Evolutionary conservation across 2,113 vertebrate genomes (phyloP).

Genomic region (Dolichotis patagonum): DNA sequence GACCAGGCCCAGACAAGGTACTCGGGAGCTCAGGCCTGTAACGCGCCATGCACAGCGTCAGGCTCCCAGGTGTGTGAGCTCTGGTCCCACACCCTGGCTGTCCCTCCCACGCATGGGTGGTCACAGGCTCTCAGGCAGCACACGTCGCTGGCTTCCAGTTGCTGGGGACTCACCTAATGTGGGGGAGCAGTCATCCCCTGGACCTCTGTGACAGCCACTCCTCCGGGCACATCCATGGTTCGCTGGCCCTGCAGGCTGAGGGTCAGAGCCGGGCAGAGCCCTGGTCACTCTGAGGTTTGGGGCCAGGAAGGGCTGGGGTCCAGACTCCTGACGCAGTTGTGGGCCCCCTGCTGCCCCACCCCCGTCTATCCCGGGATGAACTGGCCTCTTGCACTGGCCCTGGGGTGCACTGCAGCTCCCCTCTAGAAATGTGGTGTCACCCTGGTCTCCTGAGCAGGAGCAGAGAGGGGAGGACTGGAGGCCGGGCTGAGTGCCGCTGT

Average conservation of each 20-base stretch:
- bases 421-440: background rate
- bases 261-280: background rate
- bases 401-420: background rate
- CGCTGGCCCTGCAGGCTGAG: background rate
- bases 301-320: background rate
- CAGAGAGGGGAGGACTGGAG: rapidly evolving
- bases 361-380: rapidly evolving
- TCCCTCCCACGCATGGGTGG: rapidly evolving
- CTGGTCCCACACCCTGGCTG: background rate
- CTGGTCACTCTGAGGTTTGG: too few species aligned
- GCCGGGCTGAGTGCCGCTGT: rapidly evolving
- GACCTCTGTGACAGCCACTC: background rate
- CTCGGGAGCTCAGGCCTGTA: rapidly evolving
- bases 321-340: rapidly evolving
- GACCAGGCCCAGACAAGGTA: too few species aligned
- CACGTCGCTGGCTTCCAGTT: background rate
- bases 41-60: rapidly evolving
- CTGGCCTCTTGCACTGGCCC: background rate
- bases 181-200: constrained; percentile 31
- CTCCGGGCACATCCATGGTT: background rate
- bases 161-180: constrained; percentile 62
- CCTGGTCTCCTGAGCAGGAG: background rate
- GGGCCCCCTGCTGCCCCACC: background rate
- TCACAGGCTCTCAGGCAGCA: background rate
- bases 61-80: rapidly evolving